These are phyloP conservation scores for Acridotheres tristis DNA, from an alignment of 2,797 vertebrate species.

Conservation along the genomic window DNA sequence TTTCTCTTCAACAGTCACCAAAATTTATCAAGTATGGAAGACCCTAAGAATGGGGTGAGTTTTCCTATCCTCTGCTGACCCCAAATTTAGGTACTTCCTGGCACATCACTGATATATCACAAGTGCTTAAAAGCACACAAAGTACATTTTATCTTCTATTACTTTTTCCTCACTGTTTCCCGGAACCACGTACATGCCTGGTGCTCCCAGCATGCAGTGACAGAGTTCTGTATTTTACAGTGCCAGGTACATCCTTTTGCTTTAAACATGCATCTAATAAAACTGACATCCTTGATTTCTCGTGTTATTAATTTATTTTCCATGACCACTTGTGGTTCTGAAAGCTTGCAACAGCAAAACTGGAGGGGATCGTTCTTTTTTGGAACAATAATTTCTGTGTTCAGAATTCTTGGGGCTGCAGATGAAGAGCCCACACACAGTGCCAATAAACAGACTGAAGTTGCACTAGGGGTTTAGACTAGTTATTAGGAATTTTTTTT, in stretches of 20 bases:
- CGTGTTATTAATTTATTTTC: not conserved
- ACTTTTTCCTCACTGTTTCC: not conserved
- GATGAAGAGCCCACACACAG: not conserved
- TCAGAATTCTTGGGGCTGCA: not conserved
- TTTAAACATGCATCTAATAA: not conserved
- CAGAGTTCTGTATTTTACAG: not conserved
- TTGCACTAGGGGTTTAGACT: not conserved
- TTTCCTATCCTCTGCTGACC: not conserved
- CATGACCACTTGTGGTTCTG: fast-evolving
- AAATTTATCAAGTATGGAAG: not conserved
- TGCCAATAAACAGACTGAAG: not conserved
- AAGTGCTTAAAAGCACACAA: not conserved
- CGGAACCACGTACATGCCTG: not conserved
- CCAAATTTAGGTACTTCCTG: not conserved
- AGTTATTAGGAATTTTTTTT: not conserved
- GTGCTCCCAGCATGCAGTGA: fast-evolving
- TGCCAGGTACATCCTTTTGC: not conserved
- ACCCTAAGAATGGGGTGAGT: fast-evolving
- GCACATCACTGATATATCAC: fast-evolving
- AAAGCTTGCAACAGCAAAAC: fast-evolving
- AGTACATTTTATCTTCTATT: not conserved
- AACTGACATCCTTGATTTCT: not conserved
- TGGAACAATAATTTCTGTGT: not conserved
- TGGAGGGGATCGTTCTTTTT: fast-evolving
- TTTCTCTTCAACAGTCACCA: not conserved